These are phyloP conservation scores for Rhynchomys soricoides DNA, from an alignment of 2,113 vertebrate species.

Conservation along the genomic window DNA sequence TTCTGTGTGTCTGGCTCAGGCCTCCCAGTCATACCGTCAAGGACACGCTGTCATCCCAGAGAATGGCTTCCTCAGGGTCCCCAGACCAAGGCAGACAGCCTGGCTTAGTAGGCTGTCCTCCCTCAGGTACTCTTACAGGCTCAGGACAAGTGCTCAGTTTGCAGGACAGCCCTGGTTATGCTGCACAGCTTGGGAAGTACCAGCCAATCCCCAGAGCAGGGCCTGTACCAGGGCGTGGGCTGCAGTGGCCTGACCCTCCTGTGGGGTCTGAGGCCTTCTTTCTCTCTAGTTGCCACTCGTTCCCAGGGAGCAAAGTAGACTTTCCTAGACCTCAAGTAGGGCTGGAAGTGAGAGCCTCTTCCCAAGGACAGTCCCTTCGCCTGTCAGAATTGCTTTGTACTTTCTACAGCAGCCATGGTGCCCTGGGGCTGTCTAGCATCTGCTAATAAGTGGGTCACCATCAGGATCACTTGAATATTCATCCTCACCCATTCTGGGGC, in stretches of 20 bases:
- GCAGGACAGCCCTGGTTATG: neutral
- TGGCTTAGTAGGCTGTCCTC: accelerated
- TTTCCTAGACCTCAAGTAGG: neutral
- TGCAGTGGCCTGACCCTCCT: accelerated
- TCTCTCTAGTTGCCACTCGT: neutral
- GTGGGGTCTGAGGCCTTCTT: accelerated
- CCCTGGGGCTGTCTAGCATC: conserved; percentile 79
- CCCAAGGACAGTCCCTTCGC: conserved; percentile 74
- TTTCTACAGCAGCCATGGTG: conserved; percentile 70
- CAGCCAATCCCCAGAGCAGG: neutral
- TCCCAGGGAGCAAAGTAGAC: neutral
- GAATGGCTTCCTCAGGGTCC: neutral
- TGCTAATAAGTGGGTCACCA: conserved; percentile 81
- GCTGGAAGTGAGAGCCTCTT: conserved; percentile 48
- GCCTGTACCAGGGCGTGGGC: neutral
- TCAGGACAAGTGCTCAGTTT: neutral
- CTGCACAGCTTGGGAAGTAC: accelerated
- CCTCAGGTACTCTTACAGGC: neutral
- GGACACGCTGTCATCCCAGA: neutral
- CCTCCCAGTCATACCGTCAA: neutral
- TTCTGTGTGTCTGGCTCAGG: neutral
- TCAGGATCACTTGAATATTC: conserved; percentile 78
- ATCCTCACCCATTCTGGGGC: conserved; percentile 74
- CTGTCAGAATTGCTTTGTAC: conserved; percentile 44
- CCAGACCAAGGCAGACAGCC: neutral